Evolutionary conservation across 2,888 invertebrate species (phyloP).

Genomic region (Apoderus coryli): DNA sequence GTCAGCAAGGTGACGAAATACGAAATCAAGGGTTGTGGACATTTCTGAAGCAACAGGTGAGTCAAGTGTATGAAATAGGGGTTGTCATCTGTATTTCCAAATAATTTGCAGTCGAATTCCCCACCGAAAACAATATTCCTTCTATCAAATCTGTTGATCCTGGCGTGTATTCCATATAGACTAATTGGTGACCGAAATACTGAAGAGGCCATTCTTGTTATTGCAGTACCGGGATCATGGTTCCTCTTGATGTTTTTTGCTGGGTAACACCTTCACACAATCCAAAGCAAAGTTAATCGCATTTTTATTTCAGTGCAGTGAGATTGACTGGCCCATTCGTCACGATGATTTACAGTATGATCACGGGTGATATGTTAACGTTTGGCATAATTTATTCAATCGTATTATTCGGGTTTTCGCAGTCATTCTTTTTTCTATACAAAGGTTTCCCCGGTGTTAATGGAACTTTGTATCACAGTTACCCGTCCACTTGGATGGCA

Average conservation of each 20-base stretch:
- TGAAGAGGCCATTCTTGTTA: slow-evolving; percentile 84
- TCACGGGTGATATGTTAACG: slow-evolving; percentile 95
- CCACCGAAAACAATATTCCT: slow-evolving; percentile 92
- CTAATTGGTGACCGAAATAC: slow-evolving; percentile 54
- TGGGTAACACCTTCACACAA: slow-evolving; percentile 46
- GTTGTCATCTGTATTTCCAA: neutral
- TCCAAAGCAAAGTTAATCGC: slow-evolving; percentile 3
- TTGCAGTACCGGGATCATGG: slow-evolving; percentile 94
- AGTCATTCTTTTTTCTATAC: slow-evolving; percentile 89
- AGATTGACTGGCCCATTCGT: slow-evolving; percentile 96
- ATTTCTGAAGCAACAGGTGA: slow-evolving; percentile 84
- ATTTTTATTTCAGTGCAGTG: slow-evolving; percentile 53
- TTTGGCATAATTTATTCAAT: slow-evolving; percentile 95
- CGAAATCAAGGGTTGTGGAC: slow-evolving; percentile 84
- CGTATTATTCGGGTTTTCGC: slow-evolving; percentile 89
- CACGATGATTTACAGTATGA: slow-evolving; percentile 99
- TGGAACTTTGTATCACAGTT: slow-evolving; percentile 67
- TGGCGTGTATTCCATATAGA: slow-evolving; percentile 82
- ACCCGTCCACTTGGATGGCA: slow-evolving; percentile 92
- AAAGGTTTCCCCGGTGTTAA: slow-evolving; percentile 76
- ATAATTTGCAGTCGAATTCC: slow-evolving; percentile 60
- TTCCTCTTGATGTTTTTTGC: slow-evolving; percentile 97
- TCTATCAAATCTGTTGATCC: slow-evolving; percentile 75
- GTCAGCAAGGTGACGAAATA: slow-evolving; percentile 90
- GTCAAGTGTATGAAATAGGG: slow-evolving; percentile 13